Evolutionary conservation across 2,113 vertebrate species (phyloP), one percentile per base, ranked within the genome.

Genomic region (Pterocles burchelli): DNA sequence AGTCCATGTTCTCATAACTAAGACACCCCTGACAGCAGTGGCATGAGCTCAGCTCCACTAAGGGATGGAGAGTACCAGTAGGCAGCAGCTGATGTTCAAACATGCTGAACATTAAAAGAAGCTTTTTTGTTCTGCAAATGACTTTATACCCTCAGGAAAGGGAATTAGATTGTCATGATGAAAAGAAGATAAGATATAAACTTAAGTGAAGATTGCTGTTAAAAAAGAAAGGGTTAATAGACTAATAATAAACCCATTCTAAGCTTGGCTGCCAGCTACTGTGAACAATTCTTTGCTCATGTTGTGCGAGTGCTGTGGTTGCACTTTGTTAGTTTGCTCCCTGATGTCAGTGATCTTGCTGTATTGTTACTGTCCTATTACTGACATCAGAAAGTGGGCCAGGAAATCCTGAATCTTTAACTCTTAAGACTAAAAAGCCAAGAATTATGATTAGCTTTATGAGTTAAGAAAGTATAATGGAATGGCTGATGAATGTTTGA

Each of bases 11-110:
- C 89, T 93, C 66, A 91, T 72, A 89, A 85, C 59, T 71, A 66
- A 89, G 78, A 36, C 86, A 43, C 79, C 87, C 67, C 59, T 26
- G 86, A 82, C 89, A 72, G 95, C 43, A 75, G n/a, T 9, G 43
- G 58, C 24, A 28, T 2, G 31, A 89, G 72, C 45, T 92, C 68
- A 90, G 76, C 85, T 90, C 51, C 49, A 20, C 75, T 95, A 20
- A 75, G 29, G 57, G 46, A 65, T 55, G 33, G 24, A 41, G 72
- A 88, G 46, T 3, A 51, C 20, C 28, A 48, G 72, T 4, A 97
- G 93, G 92, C 90, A 94, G 77, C 66, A 95, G 88, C 63, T 77
- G 85, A 18, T 34, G 61, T 75, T 83, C 72, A 81, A 80, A 86
- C 85, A 52, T 12, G 33, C 46, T 84, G 83, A 77, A 59, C 21